Base-by-base conservation (phyloP, 2,797 vertebrate species). In the Limosa lapponica region DNA sequence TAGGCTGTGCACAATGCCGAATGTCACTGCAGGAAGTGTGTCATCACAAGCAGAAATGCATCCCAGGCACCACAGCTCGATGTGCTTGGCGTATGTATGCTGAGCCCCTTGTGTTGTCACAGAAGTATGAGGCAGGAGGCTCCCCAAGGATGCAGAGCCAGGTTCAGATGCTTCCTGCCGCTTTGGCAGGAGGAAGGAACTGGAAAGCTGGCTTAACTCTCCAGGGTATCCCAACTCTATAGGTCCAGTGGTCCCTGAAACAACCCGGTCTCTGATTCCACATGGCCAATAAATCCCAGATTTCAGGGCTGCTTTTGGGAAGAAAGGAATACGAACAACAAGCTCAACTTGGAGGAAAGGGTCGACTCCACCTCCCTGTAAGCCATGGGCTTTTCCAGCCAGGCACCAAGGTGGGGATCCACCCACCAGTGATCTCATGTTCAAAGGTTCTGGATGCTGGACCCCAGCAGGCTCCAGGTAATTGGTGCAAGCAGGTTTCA, bases 31-130 rank as follows among this genome's bases (percentile, higher is more conserved):
- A 9, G 49, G 78, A 43, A 49, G 54, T 0, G 39, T 36, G 59
- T 25, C 70, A 9, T 27, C 0, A 3, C 4, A 7, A 55, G 57
- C 23, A 52, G n/a, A 44, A 66, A 20, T 0, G 9, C 16, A 4
- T 8, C 39, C 27, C 30, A 22, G 48, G 23, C 49, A 51, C 51
- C 30, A 2, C 0, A 11, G 48, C 32, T 37, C 3, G 1, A 4
- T 11, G 30, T 2, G 1, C 46, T 32, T 9, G 46, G 46, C 2
- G 1, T 25, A 3, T 0, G 2, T 6, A 1, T 2, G 22, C 39
- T 2, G 8, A 48, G 14, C 19, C 34, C n/a, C 24, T 57, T 15
- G 28, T 9, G 2, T 25, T 24, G 34, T 7, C 65, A 3, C 18
- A 4, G 44, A 25, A 62, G 51, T 19, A 37, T 0, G 54, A 41